These are phyloP conservation scores for Sphaeramia orbicularis DNA, from an alignment of 2,797 vertebrate species.

Conservation along the genomic window DNA sequence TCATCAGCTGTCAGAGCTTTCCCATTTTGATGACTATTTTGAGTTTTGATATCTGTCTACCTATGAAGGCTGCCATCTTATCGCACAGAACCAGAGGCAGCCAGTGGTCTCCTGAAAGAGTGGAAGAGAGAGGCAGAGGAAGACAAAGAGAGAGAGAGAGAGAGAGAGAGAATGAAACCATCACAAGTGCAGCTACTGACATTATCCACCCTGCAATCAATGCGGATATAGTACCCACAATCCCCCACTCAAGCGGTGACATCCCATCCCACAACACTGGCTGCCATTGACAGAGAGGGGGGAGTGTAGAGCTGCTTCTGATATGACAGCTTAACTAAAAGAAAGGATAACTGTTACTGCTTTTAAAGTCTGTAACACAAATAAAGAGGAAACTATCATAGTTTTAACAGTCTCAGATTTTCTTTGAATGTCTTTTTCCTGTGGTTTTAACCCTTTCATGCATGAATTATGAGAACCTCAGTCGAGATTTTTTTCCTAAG, in stretches of 20 bases:
- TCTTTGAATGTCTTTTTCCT: slow-evolving; percentile 15
- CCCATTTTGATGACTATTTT: slow-evolving; percentile 37
- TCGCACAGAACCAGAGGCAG: slow-evolving; percentile 61
- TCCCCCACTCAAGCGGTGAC: slow-evolving; percentile 32
- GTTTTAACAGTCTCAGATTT: background rate
- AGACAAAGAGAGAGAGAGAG: slow-evolving; percentile 9
- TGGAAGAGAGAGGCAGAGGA: slow-evolving; percentile 17
- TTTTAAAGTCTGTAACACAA: slow-evolving; percentile 12
- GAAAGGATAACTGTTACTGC: slow-evolving; percentile 6
- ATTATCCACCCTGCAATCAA: slow-evolving; percentile 63
- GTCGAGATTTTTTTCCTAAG: no score
- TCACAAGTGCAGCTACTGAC: slow-evolving; percentile 43
- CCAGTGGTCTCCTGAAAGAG: slow-evolving; percentile 22
- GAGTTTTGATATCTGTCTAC: slow-evolving; percentile 57
- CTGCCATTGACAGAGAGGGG: slow-evolving; percentile 32
- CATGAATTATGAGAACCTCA: no score
- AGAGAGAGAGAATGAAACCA: slow-evolving; percentile 46
- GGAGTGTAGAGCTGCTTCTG: slow-evolving; percentile 36
- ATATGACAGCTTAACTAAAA: slow-evolving; percentile 56
- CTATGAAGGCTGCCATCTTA: slow-evolving; percentile 61
- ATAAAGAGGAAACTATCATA: slow-evolving; percentile 18
- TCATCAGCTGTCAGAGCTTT: slow-evolving; percentile 46
- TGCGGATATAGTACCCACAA: slow-evolving; percentile 53
- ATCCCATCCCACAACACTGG: slow-evolving; percentile 37
- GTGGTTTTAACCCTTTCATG: no score